These are phyloP conservation scores for Chirona hameri DNA, from an alignment of 2,888 invertebrate genomes.

Conservation along the genomic window DNA sequence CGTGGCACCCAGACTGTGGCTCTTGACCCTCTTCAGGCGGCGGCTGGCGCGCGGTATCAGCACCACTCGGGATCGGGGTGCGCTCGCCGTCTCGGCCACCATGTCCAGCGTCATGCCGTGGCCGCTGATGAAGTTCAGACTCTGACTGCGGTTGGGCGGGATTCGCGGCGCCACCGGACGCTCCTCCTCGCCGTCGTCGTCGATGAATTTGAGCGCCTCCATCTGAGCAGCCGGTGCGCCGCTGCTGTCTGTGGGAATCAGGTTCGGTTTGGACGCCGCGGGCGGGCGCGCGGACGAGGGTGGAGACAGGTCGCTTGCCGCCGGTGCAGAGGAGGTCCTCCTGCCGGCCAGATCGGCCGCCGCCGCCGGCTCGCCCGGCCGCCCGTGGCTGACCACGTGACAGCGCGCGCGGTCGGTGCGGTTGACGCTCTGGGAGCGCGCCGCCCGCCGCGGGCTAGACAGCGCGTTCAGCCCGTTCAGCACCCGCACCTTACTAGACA, in stretches of 20 bases:
- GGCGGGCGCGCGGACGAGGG: too few species aligned
- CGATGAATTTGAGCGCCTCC: constrained; percentile 35
- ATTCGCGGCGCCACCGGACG: constrained; percentile 28
- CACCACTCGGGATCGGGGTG: constrained; percentile 29
- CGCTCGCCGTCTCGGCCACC: constrained; percentile 33
- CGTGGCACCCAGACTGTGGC: constrained; percentile 5
- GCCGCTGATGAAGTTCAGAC: constrained; percentile 26
- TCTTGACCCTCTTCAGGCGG: constrained; percentile 6
- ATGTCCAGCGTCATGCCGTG: constrained; percentile 9
- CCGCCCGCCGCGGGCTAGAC: not conserved
- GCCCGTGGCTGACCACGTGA: not conserved
- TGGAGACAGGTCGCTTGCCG: too few species aligned
- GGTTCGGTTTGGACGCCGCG: not conserved
- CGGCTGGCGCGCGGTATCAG: not conserved
- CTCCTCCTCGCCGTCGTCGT: constrained; percentile 31
- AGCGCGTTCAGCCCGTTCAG: constrained; percentile 1
- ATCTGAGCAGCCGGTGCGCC: constrained; percentile 40
- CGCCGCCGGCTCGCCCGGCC: not conserved
- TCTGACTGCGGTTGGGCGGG: constrained; percentile 32
- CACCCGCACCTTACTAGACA: not conserved
- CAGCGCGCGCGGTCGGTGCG: constrained; percentile 3
- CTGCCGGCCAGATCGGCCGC: not conserved
- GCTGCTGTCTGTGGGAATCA: not conserved
- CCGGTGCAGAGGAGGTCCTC: not conserved
- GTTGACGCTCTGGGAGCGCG: constrained; percentile 13